Evolutionary conservation across 2,888 invertebrate genomes (phyloP).

Genomic region (Ophioninae sp.): DNA sequence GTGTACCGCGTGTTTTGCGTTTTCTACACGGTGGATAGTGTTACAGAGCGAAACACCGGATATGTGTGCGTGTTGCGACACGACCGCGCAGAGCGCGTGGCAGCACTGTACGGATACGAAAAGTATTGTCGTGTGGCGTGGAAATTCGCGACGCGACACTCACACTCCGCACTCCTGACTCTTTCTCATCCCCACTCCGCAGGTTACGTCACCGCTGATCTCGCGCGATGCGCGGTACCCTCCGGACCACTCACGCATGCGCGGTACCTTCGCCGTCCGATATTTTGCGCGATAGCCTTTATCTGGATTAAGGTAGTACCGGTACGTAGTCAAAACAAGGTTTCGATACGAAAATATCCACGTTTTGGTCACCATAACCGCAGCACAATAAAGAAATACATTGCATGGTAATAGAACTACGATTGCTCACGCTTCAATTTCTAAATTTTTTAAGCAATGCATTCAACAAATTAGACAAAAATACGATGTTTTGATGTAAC

Average conservation of each 20-base stretch:
- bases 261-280: background rate
- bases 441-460: background rate
- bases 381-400: no score
- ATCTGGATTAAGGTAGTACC: background rate
- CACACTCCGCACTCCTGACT: background rate
- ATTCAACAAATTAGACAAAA: background rate
- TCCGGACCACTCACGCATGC: background rate
- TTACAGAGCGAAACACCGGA: background rate
- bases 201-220: background rate
- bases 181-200: background rate
- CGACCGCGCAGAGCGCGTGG: constrained; percentile 49
- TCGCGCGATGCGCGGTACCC: background rate
- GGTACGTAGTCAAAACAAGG: background rate
- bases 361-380: background rate
- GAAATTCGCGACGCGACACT: constrained; percentile 14
- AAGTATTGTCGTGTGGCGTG: constrained; percentile 3
- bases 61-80: constrained; percentile 18
- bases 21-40: background rate
- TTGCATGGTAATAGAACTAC: no score
- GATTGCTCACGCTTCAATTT: background rate
- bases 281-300: background rate
- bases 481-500: background rate
- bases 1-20: background rate
- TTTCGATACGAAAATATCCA: background rate
- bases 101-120: constrained; percentile 32